A percentile compares a stretch with the other conserved stretches of the same genome.
phyloP scores from a whole-genome alignment of 2,113 vertebrate species.

The Chitala chitala region DNA sequence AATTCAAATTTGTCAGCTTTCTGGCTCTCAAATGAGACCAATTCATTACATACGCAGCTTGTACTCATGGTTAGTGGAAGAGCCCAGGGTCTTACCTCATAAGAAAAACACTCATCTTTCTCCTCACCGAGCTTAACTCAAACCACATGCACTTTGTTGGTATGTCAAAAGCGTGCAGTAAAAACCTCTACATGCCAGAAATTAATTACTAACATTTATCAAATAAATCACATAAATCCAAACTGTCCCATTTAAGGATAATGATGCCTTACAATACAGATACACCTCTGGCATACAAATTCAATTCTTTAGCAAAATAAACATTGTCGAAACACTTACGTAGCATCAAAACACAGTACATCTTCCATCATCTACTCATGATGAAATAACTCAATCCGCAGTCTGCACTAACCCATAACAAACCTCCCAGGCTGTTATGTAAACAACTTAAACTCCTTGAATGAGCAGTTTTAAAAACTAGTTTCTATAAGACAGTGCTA shows the following conservation, averaged over 20 bases:
- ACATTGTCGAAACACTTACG: background rate
- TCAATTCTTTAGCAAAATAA: background rate
- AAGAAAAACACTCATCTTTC: slow-evolving; percentile 33
- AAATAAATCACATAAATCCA: slow-evolving; percentile 41
- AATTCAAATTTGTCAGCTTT: background rate
- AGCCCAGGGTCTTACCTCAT: slow-evolving; percentile 33
- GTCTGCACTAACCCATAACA: no score
- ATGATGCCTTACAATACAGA: no score
- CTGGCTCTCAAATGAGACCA: background rate
- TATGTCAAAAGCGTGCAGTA: slow-evolving; percentile 36
- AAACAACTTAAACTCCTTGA: no score
- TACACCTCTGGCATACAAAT: no score
- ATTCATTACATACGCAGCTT: background rate
- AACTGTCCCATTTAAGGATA: background rate
- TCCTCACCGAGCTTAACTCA: slow-evolving; percentile 33
- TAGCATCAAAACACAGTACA: background rate
- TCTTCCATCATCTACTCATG: no score
- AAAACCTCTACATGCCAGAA: slow-evolving; percentile 44
- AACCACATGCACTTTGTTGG: slow-evolving; percentile 48
- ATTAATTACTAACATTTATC: slow-evolving; percentile 56
- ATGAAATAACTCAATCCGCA: no score
- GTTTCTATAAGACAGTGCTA: no score
- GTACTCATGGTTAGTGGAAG: background rate
- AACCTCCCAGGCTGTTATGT: no score
- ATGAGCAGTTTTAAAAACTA: no score